phyloP scores from a whole-genome alignment of 2,113 vertebrate genomes.

The Fregetta grallaria region DNA sequence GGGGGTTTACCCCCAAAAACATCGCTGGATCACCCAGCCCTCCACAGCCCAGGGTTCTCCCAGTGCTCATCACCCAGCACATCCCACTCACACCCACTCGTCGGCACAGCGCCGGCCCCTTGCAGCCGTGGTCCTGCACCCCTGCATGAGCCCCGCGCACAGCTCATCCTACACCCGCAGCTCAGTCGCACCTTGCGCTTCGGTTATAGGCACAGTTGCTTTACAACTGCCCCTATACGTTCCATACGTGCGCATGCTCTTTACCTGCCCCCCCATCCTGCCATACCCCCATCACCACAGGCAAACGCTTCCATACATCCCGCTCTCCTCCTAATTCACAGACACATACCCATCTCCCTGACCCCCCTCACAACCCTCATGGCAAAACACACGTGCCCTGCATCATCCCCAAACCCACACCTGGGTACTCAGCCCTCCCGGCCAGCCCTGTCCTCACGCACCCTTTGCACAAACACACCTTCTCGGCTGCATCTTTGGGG shows the following conservation, averaged over 20 bases:
- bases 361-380: accelerated
- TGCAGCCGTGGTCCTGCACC: not conserved
- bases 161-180: not conserved
- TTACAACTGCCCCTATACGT: accelerated
- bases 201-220: not conserved
- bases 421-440: not conserved
- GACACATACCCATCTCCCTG: not conserved
- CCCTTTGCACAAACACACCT: not conserved
- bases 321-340: not conserved
- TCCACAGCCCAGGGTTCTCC: not conserved
- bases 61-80: not conserved
- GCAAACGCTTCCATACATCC: accelerated
- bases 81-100: accelerated
- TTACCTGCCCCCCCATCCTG: not conserved
- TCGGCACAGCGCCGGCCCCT: accelerated
- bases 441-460: not conserved
- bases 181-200: accelerated
- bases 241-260: accelerated
- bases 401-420: too few species aligned
- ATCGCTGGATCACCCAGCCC: not conserved
- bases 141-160: not conserved
- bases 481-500: not conserved
- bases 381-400: accelerated
- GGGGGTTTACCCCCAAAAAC: not conserved
- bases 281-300: not conserved